Evolutionary conservation across 2,797 vertebrate genomes (phyloP).

Genomic region (Coregonus sp.): DNA sequence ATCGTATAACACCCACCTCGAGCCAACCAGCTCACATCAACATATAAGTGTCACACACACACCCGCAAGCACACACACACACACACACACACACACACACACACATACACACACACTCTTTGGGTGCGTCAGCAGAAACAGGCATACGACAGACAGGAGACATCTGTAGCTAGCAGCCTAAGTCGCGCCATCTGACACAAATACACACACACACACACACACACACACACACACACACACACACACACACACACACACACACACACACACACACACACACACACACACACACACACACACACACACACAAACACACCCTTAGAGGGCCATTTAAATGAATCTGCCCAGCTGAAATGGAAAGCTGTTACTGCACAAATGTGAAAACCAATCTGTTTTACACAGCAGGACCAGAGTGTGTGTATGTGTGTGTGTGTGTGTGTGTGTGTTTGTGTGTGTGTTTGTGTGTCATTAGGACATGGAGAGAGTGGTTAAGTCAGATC

Average conservation of each 20-base stretch:
- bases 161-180: constrained; percentile 45
- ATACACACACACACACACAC: not conserved
- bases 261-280: not conserved
- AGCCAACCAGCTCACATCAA: not conserved
- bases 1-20: not conserved
- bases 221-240: constrained; percentile 3
- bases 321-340: constrained; percentile 31
- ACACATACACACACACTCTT: not conserved
- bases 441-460: not conserved
- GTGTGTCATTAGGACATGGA: not conserved
- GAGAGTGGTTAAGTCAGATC: too few relatives aligned
- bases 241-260: not conserved
- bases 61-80: constrained; percentile 9
- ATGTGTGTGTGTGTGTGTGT: not conserved
- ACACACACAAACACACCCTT: not conserved
- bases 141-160: constrained; percentile 36
- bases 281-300: constrained; percentile 5
- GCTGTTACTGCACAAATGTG: not conserved
- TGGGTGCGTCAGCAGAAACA: constrained; percentile 45
- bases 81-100: not conserved
- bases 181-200: constrained; percentile 2
- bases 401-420: not conserved
- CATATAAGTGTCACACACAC: constrained; percentile 3
- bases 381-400: constrained; percentile 19
- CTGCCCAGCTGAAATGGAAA: constrained; percentile 39